Conservation (phyloP, 2,888 invertebrate genomes). For the Sinopyrophorus schimmeli region DNA sequence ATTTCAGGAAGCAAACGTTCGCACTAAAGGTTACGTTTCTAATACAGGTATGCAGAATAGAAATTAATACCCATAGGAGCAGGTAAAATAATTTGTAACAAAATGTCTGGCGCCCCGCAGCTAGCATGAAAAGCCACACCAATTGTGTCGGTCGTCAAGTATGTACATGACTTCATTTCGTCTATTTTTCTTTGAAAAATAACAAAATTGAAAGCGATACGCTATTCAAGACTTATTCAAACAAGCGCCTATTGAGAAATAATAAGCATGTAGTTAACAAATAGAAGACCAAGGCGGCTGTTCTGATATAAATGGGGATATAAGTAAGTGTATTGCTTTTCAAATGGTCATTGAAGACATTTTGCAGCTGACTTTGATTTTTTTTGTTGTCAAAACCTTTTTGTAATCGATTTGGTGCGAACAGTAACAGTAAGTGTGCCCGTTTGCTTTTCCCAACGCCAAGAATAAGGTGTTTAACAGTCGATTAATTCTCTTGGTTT, state of each 20-base stretch:
- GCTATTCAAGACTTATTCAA: constrained; percentile 33
- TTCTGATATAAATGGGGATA: constrained; percentile 46
- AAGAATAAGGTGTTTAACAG: too few species aligned
- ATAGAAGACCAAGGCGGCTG: constrained; percentile 45
- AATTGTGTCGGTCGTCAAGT: constrained; percentile 44
- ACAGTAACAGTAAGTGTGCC: constrained; percentile 31
- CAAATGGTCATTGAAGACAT: constrained; percentile 32
- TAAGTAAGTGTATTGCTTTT: constrained; percentile 42
- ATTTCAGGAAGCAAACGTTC: constrained; percentile 3
- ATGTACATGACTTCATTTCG: constrained; percentile 43
- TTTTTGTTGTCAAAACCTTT: constrained; percentile 38
- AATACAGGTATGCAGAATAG: constrained; percentile 28
- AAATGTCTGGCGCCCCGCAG: constrained; percentile 39
- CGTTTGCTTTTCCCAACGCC: constrained; percentile 15
- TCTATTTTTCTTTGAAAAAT: constrained; percentile 42
- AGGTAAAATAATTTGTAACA: constrained; percentile 53
- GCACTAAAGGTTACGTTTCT: not conserved
- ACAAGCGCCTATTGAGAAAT: constrained; percentile 45
- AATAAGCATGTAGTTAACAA: constrained; percentile 47
- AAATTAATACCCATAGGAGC: constrained; percentile 36
- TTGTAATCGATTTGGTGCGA: constrained; percentile 17
- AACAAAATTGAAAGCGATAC: constrained; percentile 31
- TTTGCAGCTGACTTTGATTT: constrained; percentile 42
- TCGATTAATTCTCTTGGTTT: too few species aligned
- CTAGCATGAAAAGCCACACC: constrained; percentile 40